These are phyloP conservation scores for Saimiri boliviensis DNA, from an alignment of 2,113 vertebrate species.

Conservation along the genomic window DNA sequence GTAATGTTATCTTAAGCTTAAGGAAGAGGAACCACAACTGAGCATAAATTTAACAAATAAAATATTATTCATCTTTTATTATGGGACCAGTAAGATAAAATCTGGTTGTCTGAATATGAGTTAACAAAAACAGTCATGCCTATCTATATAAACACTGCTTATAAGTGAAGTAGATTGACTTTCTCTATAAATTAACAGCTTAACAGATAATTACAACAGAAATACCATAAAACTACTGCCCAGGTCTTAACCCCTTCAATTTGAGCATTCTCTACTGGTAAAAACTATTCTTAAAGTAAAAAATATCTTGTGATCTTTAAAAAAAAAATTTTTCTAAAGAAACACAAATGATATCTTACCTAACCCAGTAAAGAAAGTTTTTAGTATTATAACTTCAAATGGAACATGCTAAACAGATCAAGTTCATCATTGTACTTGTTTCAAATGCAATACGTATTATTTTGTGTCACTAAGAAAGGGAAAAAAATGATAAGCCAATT, in stretches of 20 bases:
- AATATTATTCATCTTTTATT: not conserved
- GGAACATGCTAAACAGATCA: not conserved
- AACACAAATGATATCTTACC: not conserved
- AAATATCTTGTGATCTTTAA: not conserved
- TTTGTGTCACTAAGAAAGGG: not conserved
- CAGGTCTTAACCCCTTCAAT: not conserved
- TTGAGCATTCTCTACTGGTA: not conserved
- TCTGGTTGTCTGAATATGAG: not conserved
- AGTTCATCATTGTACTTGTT: not conserved
- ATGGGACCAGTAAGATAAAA: not conserved
- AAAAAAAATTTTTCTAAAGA: not conserved
- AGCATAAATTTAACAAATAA: not conserved
- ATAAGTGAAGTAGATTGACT: not conserved
- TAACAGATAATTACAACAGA: not conserved
- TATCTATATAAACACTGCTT: not conserved
- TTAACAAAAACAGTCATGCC: not conserved
- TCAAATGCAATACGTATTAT: not conserved
- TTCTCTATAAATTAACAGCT: not conserved
- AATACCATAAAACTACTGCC: not conserved
- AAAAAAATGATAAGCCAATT: not conserved
- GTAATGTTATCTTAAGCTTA: not conserved
- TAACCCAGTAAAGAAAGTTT: constrained; percentile 14
- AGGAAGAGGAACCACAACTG: not conserved
- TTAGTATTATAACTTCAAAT: constrained; percentile 24
- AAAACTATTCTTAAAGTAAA: not conserved